A percentile compares a stretch with the other conserved stretches of the same genome.
Evolutionary conservation across 2,797 vertebrate genomes (phyloP).

Genomic region (Malurus leucopterus): DNA sequence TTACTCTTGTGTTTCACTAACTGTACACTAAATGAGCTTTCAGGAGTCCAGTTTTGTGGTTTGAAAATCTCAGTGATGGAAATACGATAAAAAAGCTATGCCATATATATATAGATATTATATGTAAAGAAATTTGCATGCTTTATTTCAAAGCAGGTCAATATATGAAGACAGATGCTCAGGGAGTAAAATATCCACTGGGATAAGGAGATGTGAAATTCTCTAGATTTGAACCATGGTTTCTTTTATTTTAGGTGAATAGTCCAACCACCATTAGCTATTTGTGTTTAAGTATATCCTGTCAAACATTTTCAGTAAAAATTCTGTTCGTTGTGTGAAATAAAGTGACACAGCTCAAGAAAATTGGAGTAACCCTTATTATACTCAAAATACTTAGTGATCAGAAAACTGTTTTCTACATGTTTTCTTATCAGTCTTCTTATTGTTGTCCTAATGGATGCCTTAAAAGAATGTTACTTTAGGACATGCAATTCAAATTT

Average conservation of each 20-base stretch:
- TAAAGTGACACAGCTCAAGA: background rate
- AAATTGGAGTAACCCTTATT: background rate
- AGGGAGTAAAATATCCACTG: background rate
- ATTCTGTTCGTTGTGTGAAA: background rate
- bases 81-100: background rate
- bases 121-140: background rate
- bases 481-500: background rate
- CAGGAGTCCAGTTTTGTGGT: background rate
- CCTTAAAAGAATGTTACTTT: background rate
- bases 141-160: background rate
- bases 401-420: background rate
- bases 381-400: background rate
- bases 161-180: background rate
- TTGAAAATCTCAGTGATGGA: background rate
- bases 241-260: background rate
- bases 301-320: background rate
- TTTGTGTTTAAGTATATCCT: background rate
- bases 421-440: background rate
- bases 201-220: background rate
- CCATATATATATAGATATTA: too few species aligned
- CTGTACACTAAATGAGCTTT: too few species aligned
- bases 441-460: background rate
- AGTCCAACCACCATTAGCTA: background rate
- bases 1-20: too few species aligned
- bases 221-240: background rate